These are phyloP conservation scores for Gymnopithys bicolor DNA, from an alignment of 2,797 vertebrate genomes.

Conservation along the genomic window DNA sequence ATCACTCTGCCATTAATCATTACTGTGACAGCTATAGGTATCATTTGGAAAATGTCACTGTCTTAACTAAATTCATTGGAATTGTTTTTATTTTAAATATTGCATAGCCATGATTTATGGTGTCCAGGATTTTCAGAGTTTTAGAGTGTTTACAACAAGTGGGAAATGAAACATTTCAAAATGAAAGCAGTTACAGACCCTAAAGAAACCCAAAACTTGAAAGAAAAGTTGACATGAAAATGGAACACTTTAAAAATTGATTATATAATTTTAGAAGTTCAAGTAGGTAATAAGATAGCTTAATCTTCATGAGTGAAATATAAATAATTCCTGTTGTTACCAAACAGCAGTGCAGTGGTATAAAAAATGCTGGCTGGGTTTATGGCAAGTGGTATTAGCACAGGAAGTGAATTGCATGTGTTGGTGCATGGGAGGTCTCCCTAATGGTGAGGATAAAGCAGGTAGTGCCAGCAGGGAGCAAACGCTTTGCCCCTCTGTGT, in stretches of 20 bases:
- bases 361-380: neutral
- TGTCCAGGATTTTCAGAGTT: neutral
- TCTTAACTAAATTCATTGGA: neutral
- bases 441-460: neutral
- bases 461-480: neutral
- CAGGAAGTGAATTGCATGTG: neutral
- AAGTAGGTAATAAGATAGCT: neutral
- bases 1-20: neutral
- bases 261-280: neutral
- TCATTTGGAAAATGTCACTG: neutral
- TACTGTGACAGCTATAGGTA: neutral
- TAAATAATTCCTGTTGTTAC: neutral
- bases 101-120: neutral
- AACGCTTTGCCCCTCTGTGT: neutral
- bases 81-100: neutral
- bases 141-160: neutral
- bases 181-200: neutral
- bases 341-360: neutral
- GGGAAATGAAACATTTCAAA: neutral
- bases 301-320: neutral
- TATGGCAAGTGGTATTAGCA: neutral
- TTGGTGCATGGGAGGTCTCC: neutral
- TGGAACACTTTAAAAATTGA: neutral
- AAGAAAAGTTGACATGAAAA: neutral
- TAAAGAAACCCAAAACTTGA: neutral